phyloP scores from a whole-genome alignment of 2,797 vertebrate species.

The Lates japonicus region DNA sequence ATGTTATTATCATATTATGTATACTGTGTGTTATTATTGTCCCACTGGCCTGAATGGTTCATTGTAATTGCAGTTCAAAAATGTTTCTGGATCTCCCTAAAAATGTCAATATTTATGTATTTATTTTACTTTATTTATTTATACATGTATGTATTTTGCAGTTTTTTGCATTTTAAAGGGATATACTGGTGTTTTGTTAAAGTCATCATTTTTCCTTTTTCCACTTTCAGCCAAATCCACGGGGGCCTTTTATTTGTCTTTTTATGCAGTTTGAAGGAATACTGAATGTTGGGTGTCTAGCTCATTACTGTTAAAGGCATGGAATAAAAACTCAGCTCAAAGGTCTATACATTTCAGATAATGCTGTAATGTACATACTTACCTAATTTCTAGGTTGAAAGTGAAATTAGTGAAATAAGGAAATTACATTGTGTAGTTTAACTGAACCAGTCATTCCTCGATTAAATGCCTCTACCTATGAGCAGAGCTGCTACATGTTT shows the following conservation, averaged over 20 bases:
- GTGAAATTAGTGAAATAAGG: constrained; percentile 1
- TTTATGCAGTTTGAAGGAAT: not conserved
- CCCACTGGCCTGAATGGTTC: not conserved
- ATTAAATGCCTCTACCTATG: not conserved
- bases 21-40: not conserved
- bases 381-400: not conserved
- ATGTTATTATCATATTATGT: not conserved
- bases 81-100: not conserved
- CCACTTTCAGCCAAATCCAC: not conserved
- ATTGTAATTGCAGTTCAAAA: not conserved
- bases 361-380: not conserved
- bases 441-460: not conserved
- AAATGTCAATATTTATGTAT: not conserved
- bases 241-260: not conserved
- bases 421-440: not conserved
- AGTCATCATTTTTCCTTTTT: not conserved
- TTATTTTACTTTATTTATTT: not conserved
- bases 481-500: not conserved
- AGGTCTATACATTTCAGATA: not conserved
- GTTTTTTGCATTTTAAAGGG: not conserved
- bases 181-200: not conserved
- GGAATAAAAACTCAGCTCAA: too few species aligned
- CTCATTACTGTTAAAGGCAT: not conserved
- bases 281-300: not conserved
- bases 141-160: not conserved